These are phyloP conservation scores for Syrmaticus mikado DNA, from an alignment of 2,113 vertebrate species.

Conservation along the genomic window DNA sequence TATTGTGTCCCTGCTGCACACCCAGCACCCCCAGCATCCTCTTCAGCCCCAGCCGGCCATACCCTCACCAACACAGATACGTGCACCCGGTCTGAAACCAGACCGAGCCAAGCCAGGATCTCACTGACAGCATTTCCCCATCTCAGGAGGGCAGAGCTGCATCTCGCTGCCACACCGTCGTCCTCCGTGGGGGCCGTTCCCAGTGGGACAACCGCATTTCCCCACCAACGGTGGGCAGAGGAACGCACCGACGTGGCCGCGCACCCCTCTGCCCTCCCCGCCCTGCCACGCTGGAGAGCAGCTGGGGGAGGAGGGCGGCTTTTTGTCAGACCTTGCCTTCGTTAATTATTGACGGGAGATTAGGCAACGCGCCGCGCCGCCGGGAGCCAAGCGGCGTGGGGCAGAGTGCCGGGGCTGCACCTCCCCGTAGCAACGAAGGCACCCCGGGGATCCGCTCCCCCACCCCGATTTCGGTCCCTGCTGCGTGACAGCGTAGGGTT, in stretches of 20 bases:
- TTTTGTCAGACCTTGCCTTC: not conserved
- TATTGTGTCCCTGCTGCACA: rapidly evolving
- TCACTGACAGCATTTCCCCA: not conserved
- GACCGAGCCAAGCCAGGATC: not conserved
- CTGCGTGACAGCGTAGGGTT: not conserved
- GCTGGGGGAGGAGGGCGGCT: not conserved
- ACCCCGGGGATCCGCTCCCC: rapidly evolving
- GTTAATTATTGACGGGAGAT: constrained; percentile 44
- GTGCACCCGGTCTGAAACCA: rapidly evolving
- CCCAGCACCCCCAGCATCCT: not conserved
- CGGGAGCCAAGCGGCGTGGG: not conserved
- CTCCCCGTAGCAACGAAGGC: not conserved
- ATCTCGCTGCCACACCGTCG: rapidly evolving
- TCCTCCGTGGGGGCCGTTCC: not conserved
- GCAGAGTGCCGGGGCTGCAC: not conserved
- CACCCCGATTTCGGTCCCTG: rapidly evolving
- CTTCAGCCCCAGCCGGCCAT: rapidly evolving
- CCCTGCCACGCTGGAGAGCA: not conserved
- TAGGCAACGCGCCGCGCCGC: not conserved
- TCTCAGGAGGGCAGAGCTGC: not conserved
- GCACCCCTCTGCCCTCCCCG: not conserved
- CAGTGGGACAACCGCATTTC: not conserved
- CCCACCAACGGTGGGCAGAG: not conserved
- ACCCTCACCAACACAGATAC: not conserved
- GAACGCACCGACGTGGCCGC: rapidly evolving